phyloP scores from a whole-genome alignment of 2,797 vertebrate genomes.

The Natrix natrix region DNA sequence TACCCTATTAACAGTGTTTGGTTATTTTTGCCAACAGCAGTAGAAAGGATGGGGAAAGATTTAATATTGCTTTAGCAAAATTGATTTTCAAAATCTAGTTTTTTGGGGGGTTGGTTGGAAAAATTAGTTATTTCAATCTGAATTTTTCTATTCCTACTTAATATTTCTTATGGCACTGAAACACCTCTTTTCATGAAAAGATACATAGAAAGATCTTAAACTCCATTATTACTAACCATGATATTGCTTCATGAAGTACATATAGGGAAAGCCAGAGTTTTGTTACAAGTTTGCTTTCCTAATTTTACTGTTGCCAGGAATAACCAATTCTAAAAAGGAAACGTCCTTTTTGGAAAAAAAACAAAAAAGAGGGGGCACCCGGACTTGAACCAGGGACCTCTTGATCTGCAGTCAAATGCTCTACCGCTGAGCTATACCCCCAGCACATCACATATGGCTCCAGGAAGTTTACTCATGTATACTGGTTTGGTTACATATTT shows the following conservation, averaged over 20 bases:
- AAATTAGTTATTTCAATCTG: not conserved
- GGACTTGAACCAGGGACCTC: constrained; percentile 64
- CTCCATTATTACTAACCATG: not conserved
- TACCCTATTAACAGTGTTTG: not conserved
- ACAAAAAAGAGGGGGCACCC: constrained; percentile 60
- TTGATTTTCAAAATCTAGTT: not conserved
- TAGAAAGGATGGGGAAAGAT: not conserved
- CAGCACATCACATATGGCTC: not conserved
- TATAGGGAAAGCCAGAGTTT: not conserved
- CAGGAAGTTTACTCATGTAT: not conserved
- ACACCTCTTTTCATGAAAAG: not conserved
- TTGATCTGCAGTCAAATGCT: constrained; percentile 68
- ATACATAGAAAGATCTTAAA: not conserved
- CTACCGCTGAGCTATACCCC: constrained; percentile 66
- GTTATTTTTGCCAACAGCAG: not conserved
- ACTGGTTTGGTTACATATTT: constrained; percentile 10
- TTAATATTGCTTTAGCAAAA: not conserved
- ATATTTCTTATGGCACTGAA: not conserved
- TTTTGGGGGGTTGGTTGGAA: not conserved
- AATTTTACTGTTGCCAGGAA: not conserved
- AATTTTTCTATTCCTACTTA: not conserved
- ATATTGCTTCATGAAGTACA: not conserved
- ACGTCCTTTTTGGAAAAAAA: not conserved
- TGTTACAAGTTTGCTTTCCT: not conserved
- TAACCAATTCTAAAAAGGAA: not conserved